Evolutionary conservation across 2,888 invertebrate genomes (phyloP).

Genomic region (Morpho helenor): DNA sequence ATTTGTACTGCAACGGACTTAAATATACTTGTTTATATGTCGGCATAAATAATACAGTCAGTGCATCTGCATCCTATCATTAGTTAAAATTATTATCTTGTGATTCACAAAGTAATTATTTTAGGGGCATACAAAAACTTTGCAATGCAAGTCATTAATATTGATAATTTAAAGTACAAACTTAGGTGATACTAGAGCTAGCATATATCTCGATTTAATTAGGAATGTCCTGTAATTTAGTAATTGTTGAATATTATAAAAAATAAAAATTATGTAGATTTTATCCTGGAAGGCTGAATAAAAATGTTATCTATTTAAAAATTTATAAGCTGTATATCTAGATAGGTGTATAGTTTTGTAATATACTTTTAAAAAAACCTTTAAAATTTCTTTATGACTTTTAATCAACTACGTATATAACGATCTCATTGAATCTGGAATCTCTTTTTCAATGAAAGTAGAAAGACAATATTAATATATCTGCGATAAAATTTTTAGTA

Average conservation of each 20-base stretch:
- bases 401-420: no score
- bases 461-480: no score
- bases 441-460: no score
- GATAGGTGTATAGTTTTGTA: no score
- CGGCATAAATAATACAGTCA: conserved; percentile 11
- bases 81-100: conserved; percentile 15
- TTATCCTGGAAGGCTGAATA: not conserved
- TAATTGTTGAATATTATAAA: no score
- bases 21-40: conserved; percentile 3
- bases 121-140: conserved; percentile 19
- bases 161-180: conserved; percentile 1
- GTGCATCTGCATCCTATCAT: conserved; percentile 24
- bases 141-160: conserved; percentile 21
- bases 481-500: no score
- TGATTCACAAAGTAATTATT: conserved; percentile 20
- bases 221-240: no score
- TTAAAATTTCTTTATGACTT: no score
- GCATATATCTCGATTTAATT: not conserved
- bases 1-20: not conserved
- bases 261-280: no score
- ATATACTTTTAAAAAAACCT: no score
- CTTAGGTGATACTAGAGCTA: not conserved
- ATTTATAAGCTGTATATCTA: no score
- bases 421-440: no score
- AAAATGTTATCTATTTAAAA: not conserved